Conservation (phyloP, 2,113 vertebrate genomes). For the Pao palembangensis region DNA sequence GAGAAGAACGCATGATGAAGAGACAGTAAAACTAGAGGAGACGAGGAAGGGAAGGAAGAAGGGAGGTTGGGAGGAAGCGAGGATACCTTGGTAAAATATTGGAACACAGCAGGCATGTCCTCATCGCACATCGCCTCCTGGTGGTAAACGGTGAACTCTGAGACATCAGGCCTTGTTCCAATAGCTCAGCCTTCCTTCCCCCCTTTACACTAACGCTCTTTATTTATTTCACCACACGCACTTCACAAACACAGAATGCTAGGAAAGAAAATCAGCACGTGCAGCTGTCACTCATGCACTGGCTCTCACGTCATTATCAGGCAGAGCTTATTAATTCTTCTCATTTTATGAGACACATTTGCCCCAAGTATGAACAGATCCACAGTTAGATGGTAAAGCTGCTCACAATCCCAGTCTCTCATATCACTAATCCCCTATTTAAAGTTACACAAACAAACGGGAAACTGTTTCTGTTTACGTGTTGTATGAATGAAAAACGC, state of each 20-base stretch:
- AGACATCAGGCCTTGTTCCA: constrained; percentile 37
- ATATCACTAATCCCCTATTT: too few species aligned
- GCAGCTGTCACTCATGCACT: constrained; percentile 30
- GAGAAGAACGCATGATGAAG: constrained; percentile 9
- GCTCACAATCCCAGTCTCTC: too few species aligned
- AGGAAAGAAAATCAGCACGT: constrained; percentile 2
- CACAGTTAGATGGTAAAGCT: too few species aligned
- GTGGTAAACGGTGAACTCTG: constrained; percentile 63
- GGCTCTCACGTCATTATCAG: too few species aligned
- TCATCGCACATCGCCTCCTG: constrained; percentile 80
- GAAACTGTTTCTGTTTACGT: too few species aligned
- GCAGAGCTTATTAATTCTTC: too few species aligned
- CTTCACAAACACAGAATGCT: background rate
- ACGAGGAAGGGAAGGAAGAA: constrained; percentile 13
- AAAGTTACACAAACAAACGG: too few species aligned
- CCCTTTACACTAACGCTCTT: background rate
- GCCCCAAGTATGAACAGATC: too few species aligned
- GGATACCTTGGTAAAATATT: constrained; percentile 73
- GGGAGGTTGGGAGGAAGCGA: constrained; percentile 13
- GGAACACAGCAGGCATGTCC: constrained; percentile 74
- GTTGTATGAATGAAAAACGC: background rate
- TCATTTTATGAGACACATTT: too few species aligned
- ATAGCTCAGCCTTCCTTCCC: constrained; percentile 31
- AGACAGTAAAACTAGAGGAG: constrained; percentile 3
- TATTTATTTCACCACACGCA: constrained; percentile 4